Evolutionary conservation across 2,113 vertebrate species (phyloP).

Genomic region (Platycercus adscitus): DNA sequence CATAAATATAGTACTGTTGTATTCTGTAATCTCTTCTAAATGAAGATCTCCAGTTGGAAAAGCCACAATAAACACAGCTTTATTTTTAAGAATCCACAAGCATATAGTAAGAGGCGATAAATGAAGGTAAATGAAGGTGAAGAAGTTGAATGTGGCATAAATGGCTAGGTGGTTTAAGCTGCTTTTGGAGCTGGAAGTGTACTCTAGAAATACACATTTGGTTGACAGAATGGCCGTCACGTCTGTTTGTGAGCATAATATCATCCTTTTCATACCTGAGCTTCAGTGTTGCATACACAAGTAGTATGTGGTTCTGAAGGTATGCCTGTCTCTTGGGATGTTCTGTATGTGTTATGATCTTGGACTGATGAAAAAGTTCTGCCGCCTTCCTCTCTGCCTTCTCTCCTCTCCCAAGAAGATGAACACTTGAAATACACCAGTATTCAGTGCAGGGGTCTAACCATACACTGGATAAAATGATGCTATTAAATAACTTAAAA

Average conservation of each 20-base stretch:
- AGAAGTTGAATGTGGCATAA: neutral
- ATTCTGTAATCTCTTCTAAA: neutral
- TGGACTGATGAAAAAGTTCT: neutral
- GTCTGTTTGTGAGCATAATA: accelerated
- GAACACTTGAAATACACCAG: accelerated
- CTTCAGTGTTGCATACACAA: accelerated
- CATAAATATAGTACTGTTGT: neutral
- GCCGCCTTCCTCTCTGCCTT: neutral
- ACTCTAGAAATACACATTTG: neutral
- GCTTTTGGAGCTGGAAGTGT: neutral
- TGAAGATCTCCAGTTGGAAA: neutral
- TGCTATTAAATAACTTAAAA: neutral
- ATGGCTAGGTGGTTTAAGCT: neutral
- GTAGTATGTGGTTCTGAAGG: neutral
- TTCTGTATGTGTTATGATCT: neutral
- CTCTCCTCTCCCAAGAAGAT: accelerated
- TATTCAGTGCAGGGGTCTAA: neutral
- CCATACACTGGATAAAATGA: neutral
- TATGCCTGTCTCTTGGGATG: neutral
- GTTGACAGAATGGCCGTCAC: neutral
- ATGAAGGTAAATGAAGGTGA: neutral
- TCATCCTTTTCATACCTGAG: neutral
- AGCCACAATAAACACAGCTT: neutral
- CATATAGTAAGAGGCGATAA: neutral
- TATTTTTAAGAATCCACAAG: neutral